phyloP scores from a whole-genome alignment of 2,113 vertebrate species.

The Mirza zaza region DNA sequence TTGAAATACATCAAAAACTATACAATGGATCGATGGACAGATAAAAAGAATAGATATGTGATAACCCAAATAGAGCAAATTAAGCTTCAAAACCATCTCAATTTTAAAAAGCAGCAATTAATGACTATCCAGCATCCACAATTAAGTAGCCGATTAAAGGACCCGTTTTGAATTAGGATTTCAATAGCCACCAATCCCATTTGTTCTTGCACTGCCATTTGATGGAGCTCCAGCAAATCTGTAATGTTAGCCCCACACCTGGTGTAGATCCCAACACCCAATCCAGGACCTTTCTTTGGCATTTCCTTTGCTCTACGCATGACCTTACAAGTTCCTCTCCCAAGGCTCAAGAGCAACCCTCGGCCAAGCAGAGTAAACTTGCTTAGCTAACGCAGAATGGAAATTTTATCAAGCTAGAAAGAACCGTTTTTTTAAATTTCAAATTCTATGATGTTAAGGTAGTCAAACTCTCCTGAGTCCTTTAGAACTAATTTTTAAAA shows the following conservation, averaged over 20 bases:
- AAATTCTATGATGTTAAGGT: not conserved
- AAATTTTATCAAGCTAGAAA: not conserved
- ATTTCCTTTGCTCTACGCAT: not conserved
- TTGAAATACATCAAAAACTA: conserved; percentile 13
- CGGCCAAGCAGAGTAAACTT: not conserved
- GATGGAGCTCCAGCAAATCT: not conserved
- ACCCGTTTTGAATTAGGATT: not conserved
- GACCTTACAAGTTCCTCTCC: not conserved
- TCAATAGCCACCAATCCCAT: not conserved
- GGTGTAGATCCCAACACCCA: not conserved
- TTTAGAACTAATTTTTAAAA: conserved; percentile 45
- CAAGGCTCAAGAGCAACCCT: not conserved
- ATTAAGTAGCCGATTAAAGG: not conserved
- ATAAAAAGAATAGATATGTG: not conserved
- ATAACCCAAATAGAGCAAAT: not conserved
- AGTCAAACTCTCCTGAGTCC: not conserved
- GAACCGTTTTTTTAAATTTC: conserved; percentile 1
- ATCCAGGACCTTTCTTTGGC: not conserved
- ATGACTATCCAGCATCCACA: not conserved
- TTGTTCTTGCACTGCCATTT: not conserved
- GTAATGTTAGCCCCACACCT: not conserved
- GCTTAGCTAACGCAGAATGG: not conserved
- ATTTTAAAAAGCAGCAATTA: not conserved
- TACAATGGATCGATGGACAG: not conserved
- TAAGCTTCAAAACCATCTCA: not conserved